Base-by-base conservation (phyloP, 2,113 vertebrate genomes). In the Sapayoa aenigma region DNA sequence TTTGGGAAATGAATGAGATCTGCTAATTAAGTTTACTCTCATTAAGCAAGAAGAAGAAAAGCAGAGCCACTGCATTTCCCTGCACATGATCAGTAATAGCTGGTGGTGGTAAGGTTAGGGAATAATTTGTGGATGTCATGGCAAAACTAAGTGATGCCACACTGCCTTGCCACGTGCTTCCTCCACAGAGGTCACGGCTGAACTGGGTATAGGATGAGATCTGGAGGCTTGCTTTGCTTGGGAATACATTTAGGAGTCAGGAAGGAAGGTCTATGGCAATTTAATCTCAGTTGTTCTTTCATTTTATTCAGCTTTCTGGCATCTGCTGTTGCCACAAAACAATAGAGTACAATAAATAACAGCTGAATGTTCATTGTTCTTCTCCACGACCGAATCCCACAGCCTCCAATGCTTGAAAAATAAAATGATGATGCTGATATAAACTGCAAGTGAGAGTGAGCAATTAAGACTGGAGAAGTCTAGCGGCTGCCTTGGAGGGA, bases 251-350 rank as follows among this genome's bases (percentile, higher is more conserved):
- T 93, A 95, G 95, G 95, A 96, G 80, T 84, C 86, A 94, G 95
- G 93, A 94, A 96, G 94, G 88, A 96, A 96, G 94, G 90, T 84
- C 90, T 84, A 75, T 71, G 87, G 93, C 93, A 93, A 96, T 96
- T 97, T 94, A 95, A 95, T 96, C 78, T 83, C 86, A 69, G 95
- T 94, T 92, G 86, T 95, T 96, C 94, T 95, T 93, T 80, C 15
- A 80, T 90, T 95, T 96, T 94, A 55, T 95, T 94, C 95, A 95
- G 95, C 84, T 95, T 94, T 96, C 95, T 95, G 93, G 94, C 97
- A 97, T 97, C 97, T 97, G 96, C 95, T 94, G 92, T 95, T 95
- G 91, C 93, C 91, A 91, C 89, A 94, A 97, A 96, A 97, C 97
- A 97, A 97, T 97, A 71, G 95, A 96, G 59, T 75, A 79, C 94